Conservation (phyloP, 2,888 invertebrate genomes). For the Ischnus inquisitorius region DNA sequence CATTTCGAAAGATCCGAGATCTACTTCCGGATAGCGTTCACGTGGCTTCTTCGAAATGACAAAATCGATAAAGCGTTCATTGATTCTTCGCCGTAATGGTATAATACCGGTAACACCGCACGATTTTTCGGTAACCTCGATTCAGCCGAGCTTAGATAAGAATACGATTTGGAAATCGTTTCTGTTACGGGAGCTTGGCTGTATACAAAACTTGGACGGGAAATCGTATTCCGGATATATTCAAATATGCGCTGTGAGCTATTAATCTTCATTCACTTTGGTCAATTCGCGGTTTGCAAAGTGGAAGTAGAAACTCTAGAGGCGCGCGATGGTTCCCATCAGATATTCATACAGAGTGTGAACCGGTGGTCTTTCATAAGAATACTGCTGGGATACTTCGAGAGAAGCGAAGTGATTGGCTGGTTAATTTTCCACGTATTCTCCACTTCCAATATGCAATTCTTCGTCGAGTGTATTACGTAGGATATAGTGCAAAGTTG, state of each 20-base stretch:
- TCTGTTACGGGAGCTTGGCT: too few relatives aligned
- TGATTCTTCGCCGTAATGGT: background rate
- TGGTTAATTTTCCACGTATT: constrained; percentile 5
- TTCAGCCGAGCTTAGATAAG: background rate
- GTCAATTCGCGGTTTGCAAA: too few relatives aligned
- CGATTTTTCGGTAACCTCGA: background rate
- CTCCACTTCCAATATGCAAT: background rate
- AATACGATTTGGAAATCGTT: background rate
- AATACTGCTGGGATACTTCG: background rate
- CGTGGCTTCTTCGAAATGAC: background rate
- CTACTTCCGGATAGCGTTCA: constrained; percentile 1
- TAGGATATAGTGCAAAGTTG: constrained; percentile 22
- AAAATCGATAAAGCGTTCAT: background rate
- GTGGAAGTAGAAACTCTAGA: too few relatives aligned
- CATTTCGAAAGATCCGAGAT: background rate
- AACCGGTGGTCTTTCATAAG: background rate
- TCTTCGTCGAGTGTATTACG: constrained; percentile 13
- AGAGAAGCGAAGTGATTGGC: background rate
- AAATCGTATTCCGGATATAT: too few relatives aligned
- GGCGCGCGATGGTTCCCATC: background rate
- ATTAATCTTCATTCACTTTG: too few relatives aligned
- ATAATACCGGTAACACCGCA: background rate
- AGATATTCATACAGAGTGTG: background rate
- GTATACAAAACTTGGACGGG: too few relatives aligned
- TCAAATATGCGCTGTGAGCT: too few relatives aligned